Evolutionary conservation across 2,113 vertebrate species (phyloP), one percentile per base, ranked within the genome.

Genomic region (Gallinago media): DNA sequence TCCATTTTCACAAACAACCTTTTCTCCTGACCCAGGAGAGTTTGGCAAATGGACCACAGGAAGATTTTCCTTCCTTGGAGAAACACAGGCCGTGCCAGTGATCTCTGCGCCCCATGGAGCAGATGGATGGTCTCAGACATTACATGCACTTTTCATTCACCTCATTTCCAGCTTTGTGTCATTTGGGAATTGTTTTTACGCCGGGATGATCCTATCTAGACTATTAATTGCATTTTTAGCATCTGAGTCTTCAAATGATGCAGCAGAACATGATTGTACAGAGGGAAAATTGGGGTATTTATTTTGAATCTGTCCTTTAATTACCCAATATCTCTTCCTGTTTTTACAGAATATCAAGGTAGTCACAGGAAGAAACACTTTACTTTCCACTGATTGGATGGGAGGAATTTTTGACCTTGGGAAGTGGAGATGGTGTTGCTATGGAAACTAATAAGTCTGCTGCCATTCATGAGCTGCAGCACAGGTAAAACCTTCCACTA

Each of bases 371-470:
- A 97, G 96, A 96, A 20, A 91, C 75, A 93, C 75, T 86, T 93
- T 94, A 46, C 83, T 96, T 92, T 90, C 75, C 67, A 78, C 96
- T 97, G 98, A 97, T 97, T 98, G 88, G 95, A 98, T 98, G 97
- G 98, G 97, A 99, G 98, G 98, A 98, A 97, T 98, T 98, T 98
- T 98, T 98, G 98, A 99, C 99, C 98, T 99, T 98, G 98, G 97
- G 98, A 98, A 99, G 98, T 98, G 98, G 99, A 98, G 98, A 99
- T 99, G 98, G 96, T 98, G 99, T 99, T 99, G 98, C 99, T 98
- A 99, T 99, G 99, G 99, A 98, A 99, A 99, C 98, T 99, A 98
- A 96, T 99, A 98, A 98, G 98, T 98, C 98, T 99, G 96, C 98
- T 99, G 98, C 98, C 98, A 98, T 98, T 99, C 98, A 98, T 98